These are phyloP conservation scores for Mesochorus sp. DNA, from an alignment of 2,888 invertebrate genomes.

Conservation along the genomic window DNA sequence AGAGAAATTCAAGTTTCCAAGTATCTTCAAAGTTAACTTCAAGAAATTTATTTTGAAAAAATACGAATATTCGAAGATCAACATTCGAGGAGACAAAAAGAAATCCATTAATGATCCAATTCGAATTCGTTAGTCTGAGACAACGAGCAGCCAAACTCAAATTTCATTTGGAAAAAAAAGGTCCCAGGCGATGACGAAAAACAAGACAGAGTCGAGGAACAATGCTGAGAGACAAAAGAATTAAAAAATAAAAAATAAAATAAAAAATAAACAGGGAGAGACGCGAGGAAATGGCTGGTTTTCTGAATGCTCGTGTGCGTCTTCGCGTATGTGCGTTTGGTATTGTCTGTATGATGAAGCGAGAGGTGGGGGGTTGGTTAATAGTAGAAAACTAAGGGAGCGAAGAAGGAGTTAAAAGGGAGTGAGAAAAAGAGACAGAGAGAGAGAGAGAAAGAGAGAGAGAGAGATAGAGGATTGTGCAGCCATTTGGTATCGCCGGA, in stretches of 20 bases:
- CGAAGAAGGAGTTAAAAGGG: slow-evolving; percentile 16
- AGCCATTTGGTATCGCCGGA: slow-evolving; percentile 72
- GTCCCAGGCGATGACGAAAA: no score
- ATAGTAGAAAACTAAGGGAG: slow-evolving; percentile 41
- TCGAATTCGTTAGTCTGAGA: no score
- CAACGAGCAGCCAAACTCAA: no score
- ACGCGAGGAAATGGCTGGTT: slow-evolving; percentile 23
- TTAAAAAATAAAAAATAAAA: no score
- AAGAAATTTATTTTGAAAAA: no score
- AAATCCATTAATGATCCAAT: no score
- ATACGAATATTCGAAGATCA: no score
- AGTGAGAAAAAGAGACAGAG: background rate
- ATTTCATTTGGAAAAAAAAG: no score
- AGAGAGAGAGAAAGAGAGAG: slow-evolving; percentile 8
- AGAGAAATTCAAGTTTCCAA: no score
- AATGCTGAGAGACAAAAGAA: slow-evolving; percentile 14
- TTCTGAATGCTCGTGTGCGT: background rate
- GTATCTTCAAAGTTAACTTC: no score
- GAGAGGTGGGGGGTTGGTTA: slow-evolving; percentile 33
- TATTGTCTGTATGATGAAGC: slow-evolving; percentile 15
- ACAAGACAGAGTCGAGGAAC: slow-evolving; percentile 22
- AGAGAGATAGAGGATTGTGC: slow-evolving; percentile 65
- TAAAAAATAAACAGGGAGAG: background rate
- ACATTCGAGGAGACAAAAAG: no score
- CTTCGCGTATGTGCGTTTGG: background rate